Evolutionary conservation across 2,888 invertebrate genomes (phyloP), one percentile per base, ranked within the genome.

Genomic region (Temnothorax unifasciatus): DNA sequence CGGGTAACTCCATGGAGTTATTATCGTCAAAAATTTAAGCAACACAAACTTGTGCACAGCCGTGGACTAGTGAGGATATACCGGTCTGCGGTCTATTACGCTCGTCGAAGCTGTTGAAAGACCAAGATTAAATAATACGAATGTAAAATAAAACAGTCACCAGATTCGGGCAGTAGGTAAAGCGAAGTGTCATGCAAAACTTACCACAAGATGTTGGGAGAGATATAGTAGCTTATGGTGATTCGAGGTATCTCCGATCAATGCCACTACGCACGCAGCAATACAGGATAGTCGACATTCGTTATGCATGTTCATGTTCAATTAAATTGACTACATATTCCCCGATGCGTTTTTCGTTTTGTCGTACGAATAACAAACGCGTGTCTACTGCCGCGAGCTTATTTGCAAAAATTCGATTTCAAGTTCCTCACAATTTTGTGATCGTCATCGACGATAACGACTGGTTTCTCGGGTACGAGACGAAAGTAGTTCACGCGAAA

Each of bases 151-250:
- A 68, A 61, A 25, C 13, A n/a, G 15, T 71, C 21, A 63, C 34
- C 54, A 47, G 44, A 25, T 50, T 83, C 52, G 47, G 18, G 25
- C 64, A 57, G 38, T 59, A 64, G 21, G 41, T 64, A 13, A 73
- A 86, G 83, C 59, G 38, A 77, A 81, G 68, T 68, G 84, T 63
- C 94, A 94, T 94, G 94, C 94, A 95, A 95, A 66, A 95, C 96
- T 95, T 95, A 96, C 95, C 95, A 95, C 92, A 85, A 95, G 95
- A 90, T 96, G 95, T 95, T 96, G 96, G 87, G 96, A 96, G 91
- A 96, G 95, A 94, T 96, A 96, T 93, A 96, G 95, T 92, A 96
- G 95, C 94, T 95, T 96, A 95, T 96, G 96, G 92, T 96, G 96
- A 94, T 96, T 95, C 94, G 95, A 96, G 94, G 96, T 96, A 89